Base-by-base conservation (phyloP, 2,797 vertebrate genomes). In the Lepus townsendii region DNA sequence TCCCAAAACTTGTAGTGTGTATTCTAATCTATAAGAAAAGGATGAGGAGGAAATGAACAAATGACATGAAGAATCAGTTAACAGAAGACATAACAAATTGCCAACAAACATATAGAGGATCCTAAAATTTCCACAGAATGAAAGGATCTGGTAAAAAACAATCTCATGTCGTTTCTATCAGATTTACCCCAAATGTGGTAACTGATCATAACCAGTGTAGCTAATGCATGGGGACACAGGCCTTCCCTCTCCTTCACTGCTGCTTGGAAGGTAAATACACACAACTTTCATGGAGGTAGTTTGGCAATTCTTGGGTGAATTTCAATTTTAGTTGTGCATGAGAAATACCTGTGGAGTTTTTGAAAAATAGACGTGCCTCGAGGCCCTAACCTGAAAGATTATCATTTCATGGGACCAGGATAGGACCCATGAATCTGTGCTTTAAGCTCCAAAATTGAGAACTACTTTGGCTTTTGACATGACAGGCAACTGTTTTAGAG, bases 11-110 rank as follows among this genome's bases (percentile, higher is more conserved):
- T n/a, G n/a, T 66, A 54, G 24, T 88, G 38, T 65, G 47, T 50
- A 84, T 95, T 85, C 68, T 32, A 73, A 75, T 76, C 52, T 83
- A 69, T 54, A 88, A 83, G 50, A 79, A 68, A 92, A 94, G 83
- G 24, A 54, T 76, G 60, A 87, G 35, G 26, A 87, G 6, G 82
- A 90, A 75, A 88, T 66, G n/a, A 83, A 47, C 73, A 90, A 93
- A 89, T 22, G 38, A 22, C 35, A 9, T n/a, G 22, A 73, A 77
- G 3, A 52, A 20, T 52, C 24, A 84, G 42, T 35, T 78, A 68
- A 79, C 3, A 66, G 47, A 71, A 91, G 69, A 88, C 78, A 50
- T 17, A n/a, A 32, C 42, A 71, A 91, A 71, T 65, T 69, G 20
- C 84, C 78, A 32, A 19, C 24, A 30, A 88, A 47, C 38, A 6